Percentiles rank a stretch among this genome's conserved stretches.
These are phyloP conservation scores for Pantherophis guttatus DNA, from an alignment of 2,113 vertebrate genomes.

Conservation along the genomic window DNA sequence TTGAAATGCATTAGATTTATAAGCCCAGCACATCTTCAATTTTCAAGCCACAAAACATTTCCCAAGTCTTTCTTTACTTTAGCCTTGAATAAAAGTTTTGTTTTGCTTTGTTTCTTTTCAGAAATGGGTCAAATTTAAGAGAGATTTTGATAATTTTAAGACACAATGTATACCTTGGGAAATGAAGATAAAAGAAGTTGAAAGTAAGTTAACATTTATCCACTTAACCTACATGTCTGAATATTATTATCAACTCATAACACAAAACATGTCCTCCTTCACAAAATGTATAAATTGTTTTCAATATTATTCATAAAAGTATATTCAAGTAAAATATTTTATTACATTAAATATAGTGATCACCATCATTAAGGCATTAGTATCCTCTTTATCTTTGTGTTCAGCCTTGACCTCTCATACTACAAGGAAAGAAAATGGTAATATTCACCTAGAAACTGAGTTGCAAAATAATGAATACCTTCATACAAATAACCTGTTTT, in stretches of 20 bases:
- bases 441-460: not conserved
- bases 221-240: accelerated
- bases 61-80: not conserved
- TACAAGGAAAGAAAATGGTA: not conserved
- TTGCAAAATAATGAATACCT: not conserved
- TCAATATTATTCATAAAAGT: not conserved
- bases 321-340: not conserved
- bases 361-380: not conserved
- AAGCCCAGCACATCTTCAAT: not conserved
- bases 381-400: not conserved
- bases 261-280: not conserved
- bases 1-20: not conserved
- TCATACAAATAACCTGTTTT: not conserved
- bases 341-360: not conserved
- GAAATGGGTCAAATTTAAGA: conserved; percentile 97
- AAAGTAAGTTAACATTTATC: conserved; percentile 81
- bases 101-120: conserved; percentile 65
- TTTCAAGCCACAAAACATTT: not conserved
- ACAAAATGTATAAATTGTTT: not conserved
- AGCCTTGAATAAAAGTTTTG: not conserved
- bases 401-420: not conserved
- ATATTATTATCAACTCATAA: not conserved
- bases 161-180: conserved; percentile 98
- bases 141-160: conserved; percentile 97
- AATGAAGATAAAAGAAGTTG: conserved; percentile 97